Percentiles rank a stretch among this genome's conserved stretches.
These are phyloP conservation scores for Congeria kusceri DNA, from an alignment of 2,888 invertebrate genomes.

Conservation along the genomic window DNA sequence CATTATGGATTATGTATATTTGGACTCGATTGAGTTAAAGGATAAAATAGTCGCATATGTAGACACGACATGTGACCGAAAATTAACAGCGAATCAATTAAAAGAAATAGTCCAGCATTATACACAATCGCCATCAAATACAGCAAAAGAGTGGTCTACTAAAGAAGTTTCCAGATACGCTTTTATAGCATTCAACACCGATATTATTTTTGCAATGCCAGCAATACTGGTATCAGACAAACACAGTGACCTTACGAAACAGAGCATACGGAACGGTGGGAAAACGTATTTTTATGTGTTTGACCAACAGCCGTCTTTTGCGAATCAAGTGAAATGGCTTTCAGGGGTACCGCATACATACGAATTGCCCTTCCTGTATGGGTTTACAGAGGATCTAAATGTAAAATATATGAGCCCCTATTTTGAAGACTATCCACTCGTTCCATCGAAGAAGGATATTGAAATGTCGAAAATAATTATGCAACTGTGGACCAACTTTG, in stretches of 20 bases:
- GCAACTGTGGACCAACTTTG: constrained; percentile 98
- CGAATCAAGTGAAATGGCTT: constrained; percentile 76
- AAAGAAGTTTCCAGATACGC: constrained; percentile 90
- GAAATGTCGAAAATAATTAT: constrained; percentile 94
- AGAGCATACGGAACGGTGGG: constrained; percentile 87
- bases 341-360: constrained; percentile 79
- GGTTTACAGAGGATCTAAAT: constrained; percentile 52
- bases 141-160: not conserved
- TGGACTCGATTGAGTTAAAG: not conserved
- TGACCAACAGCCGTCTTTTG: constrained; percentile 65
- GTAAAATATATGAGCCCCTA: constrained; percentile 30
- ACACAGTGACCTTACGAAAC: constrained; percentile 3
- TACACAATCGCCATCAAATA: not conserved
- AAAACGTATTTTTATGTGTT: constrained; percentile 70
- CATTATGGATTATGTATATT: not conserved
- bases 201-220: constrained; percentile 98
- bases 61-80: not conserved
- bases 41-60: not conserved
- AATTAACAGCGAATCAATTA: not conserved
- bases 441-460: constrained; percentile 93
- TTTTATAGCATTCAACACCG: constrained; percentile 95
- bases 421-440: constrained; percentile 85
- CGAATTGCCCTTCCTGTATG: constrained; percentile 81
- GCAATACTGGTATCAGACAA: constrained; percentile 87
- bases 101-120: not conserved